Conservation (phyloP, 2,113 vertebrate species). For the Pteropus alecto region DNA sequence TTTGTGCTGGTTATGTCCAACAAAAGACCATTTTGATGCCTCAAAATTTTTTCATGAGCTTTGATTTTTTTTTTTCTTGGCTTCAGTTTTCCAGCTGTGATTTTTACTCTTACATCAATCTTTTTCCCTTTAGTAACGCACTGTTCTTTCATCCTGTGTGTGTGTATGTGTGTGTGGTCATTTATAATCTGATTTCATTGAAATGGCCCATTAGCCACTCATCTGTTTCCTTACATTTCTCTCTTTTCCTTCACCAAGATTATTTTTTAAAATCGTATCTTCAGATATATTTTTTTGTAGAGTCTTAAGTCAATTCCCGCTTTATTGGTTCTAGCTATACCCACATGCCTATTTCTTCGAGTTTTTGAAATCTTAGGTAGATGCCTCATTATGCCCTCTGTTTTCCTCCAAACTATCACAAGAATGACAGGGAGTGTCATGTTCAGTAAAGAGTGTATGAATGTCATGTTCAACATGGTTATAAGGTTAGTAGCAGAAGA, state of each 20-base stretch:
- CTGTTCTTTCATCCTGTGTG: not conserved
- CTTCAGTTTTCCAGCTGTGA: not conserved
- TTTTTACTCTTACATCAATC: not conserved
- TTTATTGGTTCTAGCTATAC: not conserved
- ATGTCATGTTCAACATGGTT: not conserved
- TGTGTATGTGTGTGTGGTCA: not conserved
- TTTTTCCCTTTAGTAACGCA: not conserved
- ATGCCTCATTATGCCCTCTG: not conserved
- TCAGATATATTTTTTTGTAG: not conserved
- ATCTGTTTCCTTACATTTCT: not conserved
- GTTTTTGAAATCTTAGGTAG: not conserved
- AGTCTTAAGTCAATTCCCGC: not conserved
- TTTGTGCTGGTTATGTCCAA: not conserved
- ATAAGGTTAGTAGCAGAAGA: not conserved
- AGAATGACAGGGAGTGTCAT: not conserved
- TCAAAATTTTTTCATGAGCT: not conserved
- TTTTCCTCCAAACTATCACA: not conserved
- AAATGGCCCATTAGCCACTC: not conserved
- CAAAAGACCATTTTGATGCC: conserved; percentile 33
- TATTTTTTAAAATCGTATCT: not conserved
- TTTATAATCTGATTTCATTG: not conserved
- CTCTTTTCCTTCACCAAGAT: conserved; percentile 25
- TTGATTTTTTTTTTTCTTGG: not conserved
- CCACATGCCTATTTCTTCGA: not conserved
- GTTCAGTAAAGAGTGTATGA: not conserved